These are phyloP conservation scores for Bathynomus jamesi DNA, from an alignment of 1,140 invertebrate genomes.

Conservation along the genomic window DNA sequence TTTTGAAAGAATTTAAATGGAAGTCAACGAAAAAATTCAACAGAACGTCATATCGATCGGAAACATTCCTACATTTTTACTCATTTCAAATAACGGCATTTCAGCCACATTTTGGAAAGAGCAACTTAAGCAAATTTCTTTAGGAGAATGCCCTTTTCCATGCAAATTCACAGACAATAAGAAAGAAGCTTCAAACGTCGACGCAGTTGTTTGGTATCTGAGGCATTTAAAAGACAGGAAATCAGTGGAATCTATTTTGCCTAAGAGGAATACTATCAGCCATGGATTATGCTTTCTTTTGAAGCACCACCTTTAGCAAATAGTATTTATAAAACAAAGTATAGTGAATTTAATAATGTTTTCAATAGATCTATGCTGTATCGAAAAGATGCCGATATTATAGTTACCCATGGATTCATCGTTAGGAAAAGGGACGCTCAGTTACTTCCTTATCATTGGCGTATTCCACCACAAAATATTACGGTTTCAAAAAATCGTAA, in stretches of 20 bases:
- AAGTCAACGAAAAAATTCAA: background rate
- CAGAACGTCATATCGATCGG: no score
- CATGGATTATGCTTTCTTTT: constrained; percentile 5
- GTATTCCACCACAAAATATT: background rate
- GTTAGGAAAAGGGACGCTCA: constrained; percentile 13
- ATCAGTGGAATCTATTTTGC: background rate
- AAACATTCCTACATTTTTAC: background rate
- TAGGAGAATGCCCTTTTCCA: background rate
- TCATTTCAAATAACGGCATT: background rate
- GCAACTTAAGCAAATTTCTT: constrained; percentile 8
- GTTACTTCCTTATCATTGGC: constrained; percentile 17
- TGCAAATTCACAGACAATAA: background rate
- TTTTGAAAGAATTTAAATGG: background rate
- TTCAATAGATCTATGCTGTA: constrained; percentile 47
- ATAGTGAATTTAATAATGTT: constrained; percentile 8
- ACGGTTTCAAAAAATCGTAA: constrained; percentile 59
- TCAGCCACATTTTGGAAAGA: background rate
- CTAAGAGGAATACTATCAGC: background rate
- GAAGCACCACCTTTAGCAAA: background rate
- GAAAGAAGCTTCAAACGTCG: background rate
- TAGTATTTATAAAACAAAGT: background rate
- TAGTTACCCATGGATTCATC: constrained; percentile 38
- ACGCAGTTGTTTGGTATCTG: background rate
- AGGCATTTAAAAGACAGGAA: background rate
- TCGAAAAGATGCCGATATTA: constrained; percentile 40